Conservation (phyloP, 1,140 invertebrate species). For the Ylistrum balloti region DNA sequence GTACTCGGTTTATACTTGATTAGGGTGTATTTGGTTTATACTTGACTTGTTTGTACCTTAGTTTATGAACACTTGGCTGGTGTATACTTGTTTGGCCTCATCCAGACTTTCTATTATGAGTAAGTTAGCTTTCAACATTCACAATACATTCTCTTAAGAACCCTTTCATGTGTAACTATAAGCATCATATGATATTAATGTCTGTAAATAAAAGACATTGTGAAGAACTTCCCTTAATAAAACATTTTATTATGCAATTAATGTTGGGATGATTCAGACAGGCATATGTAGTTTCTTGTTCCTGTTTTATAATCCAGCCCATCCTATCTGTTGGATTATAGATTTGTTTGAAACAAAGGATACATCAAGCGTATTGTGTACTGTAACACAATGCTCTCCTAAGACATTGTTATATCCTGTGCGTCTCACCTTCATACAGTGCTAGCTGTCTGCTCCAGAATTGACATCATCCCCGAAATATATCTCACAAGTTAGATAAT, state of each 20-base stretch:
- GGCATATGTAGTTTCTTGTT: too few relatives aligned
- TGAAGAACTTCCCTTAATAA: background rate
- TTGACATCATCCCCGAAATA: background rate
- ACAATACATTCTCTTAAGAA: background rate
- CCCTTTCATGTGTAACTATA: background rate
- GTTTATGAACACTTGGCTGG: background rate
- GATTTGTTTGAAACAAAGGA: background rate
- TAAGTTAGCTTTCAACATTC: background rate
- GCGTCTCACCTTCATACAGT: background rate
- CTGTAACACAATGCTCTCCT: background rate
- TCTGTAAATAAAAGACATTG: background rate
- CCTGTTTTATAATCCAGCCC: background rate
- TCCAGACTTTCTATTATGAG: background rate
- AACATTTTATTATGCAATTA: background rate
- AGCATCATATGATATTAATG: background rate
- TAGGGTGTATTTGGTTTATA: background rate
- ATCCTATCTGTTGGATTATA: background rate
- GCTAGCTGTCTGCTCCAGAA: background rate
- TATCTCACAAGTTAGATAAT: background rate
- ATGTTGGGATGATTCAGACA: too few relatives aligned
- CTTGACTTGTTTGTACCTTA: too few relatives aligned
- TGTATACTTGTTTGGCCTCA: background rate
- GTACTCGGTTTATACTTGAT: background rate
- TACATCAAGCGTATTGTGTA: background rate
- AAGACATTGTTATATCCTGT: background rate